Percentiles rank a stretch among this genome's conserved stretches.
Evolutionary conservation across 1,140 invertebrate genomes (phyloP).

Genomic region (Drosophila malerkotliana): DNA sequence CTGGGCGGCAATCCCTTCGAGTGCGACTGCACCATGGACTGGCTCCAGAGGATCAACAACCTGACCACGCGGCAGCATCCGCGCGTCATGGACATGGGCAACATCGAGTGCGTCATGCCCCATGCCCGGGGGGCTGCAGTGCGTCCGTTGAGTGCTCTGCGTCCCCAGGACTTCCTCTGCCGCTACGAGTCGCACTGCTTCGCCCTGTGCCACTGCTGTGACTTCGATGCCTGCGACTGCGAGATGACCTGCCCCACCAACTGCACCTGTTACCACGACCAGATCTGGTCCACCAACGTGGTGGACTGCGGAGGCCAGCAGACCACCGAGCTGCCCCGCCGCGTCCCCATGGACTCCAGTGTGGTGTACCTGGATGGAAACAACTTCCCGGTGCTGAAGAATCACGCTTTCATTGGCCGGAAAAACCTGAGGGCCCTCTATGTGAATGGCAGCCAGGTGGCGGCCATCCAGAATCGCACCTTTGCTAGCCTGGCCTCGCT

Average conservation of each 20-base stretch:
- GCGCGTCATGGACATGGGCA: constrained; percentile 93
- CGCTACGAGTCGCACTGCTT: constrained; percentile 96
- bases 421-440: constrained; percentile 94
- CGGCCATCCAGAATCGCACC: constrained; percentile 94
- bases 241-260: constrained; percentile 97
- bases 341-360: constrained; percentile 97
- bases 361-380: constrained; percentile 96
- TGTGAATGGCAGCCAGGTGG: constrained; percentile 93
- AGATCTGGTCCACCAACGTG: constrained; percentile 96
- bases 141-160: constrained; percentile 87
- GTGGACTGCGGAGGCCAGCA: constrained; percentile 94
- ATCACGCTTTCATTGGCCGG: constrained; percentile 95
- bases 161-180: constrained; percentile 93
- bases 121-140: constrained; percentile 89
- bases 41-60: constrained; percentile 94
- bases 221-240: constrained; percentile 97
- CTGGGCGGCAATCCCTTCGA: constrained; percentile 95
- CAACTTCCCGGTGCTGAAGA: constrained; percentile 91
- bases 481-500: constrained; percentile 94
- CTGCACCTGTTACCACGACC: constrained; percentile 96
- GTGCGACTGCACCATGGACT: constrained; percentile 96
- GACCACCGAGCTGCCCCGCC: constrained; percentile 90
- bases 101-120: constrained; percentile 92
- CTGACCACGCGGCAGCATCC: constrained; percentile 93
- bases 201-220: constrained; percentile 96